A percentile compares a stretch with the other conserved stretches of the same genome.
Conservation (phyloP, 2,797 vertebrate species). For the Muraenolepis orangiensis region DNA sequence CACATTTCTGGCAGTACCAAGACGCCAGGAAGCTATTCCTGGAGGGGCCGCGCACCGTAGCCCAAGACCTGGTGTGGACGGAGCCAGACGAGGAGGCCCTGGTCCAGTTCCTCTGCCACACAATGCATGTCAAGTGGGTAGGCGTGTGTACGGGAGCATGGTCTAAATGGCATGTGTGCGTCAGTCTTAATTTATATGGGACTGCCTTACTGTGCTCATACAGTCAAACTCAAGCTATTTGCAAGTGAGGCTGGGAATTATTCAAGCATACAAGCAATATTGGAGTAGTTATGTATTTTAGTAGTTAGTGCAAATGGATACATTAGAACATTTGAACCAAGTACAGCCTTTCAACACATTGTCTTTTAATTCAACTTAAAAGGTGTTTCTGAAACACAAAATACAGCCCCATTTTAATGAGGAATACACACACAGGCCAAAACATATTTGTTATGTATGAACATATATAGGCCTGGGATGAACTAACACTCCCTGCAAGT, state of each 20-base stretch:
- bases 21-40: slow-evolving; percentile 76
- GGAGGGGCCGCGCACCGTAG: slow-evolving; percentile 31
- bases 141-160: neutral
- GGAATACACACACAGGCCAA: too few relatives aligned
- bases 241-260: too few relatives aligned
- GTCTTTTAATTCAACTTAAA: neutral
- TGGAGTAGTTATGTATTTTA: neutral
- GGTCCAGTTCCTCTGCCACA: slow-evolving; percentile 67
- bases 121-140: slow-evolving; percentile 66
- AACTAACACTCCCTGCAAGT: too few relatives aligned
- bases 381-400: too few relatives aligned
- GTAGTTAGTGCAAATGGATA: neutral
- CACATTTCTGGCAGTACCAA: slow-evolving; percentile 68
- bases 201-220: neutral
- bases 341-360: neutral
- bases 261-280: neutral
- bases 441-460: too few relatives aligned
- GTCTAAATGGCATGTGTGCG: neutral
- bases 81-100: slow-evolving; percentile 75
- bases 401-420: too few relatives aligned
- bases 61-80: slow-evolving; percentile 63
- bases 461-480: too few relatives aligned
- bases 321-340: neutral
- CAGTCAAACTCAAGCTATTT: neutral
- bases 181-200: neutral